Evolutionary conservation across 2,797 vertebrate genomes (phyloP).

Genomic region (Gobio occitaniae): DNA sequence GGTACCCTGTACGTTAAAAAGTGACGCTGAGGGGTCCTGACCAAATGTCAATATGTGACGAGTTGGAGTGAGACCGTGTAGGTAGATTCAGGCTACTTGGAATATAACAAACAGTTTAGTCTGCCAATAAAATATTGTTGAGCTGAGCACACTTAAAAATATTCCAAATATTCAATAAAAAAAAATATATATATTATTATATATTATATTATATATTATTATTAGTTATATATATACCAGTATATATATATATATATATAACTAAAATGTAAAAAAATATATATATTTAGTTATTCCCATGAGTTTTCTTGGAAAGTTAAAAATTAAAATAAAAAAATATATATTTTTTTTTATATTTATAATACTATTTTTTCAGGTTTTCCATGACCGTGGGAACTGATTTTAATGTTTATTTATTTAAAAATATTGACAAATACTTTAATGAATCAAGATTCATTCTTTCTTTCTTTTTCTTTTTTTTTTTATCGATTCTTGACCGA

Average conservation of each 20-base stretch:
- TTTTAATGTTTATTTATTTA: neutral
- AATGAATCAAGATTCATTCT: neutral
- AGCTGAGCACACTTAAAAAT: neutral
- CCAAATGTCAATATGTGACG: too few species aligned
- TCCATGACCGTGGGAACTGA: neutral
- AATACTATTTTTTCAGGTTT: neutral
- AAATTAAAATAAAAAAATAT: too few species aligned
- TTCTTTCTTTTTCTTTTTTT: too few species aligned
- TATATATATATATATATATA: too few species aligned
- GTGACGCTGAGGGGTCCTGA: too few species aligned
- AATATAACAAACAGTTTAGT: neutral
- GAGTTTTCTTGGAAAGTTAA: neutral
- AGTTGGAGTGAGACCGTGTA: too few species aligned
- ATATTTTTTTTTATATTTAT: too few species aligned
- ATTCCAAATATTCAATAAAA: neutral
- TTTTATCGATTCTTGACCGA: neutral
- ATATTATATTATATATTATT: too few species aligned
- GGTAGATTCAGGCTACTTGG: neutral
- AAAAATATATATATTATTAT: too few species aligned
- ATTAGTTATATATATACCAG: neutral
- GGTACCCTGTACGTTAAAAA: too few species aligned
- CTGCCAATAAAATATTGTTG: neutral
- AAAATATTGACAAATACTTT: neutral
- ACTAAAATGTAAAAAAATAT: too few species aligned
- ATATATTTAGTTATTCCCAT: too few species aligned